phyloP scores from a whole-genome alignment of 1,140 invertebrate genomes.

The Cydia pomonella region DNA sequence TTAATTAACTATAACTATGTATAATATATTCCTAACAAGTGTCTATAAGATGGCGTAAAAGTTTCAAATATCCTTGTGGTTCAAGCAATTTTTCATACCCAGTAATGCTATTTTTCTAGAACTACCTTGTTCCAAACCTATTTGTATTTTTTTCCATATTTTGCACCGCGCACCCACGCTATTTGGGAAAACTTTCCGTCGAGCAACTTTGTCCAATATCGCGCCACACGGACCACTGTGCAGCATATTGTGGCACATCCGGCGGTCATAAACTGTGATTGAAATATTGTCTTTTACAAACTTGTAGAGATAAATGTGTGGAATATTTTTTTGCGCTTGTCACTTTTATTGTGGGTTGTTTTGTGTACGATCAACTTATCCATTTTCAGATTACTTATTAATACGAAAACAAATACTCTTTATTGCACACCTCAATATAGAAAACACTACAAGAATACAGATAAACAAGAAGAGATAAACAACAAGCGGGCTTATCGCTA shows the following conservation, averaged over 20 bases:
- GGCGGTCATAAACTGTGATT: constrained; percentile 9
- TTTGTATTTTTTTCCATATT: constrained; percentile 28
- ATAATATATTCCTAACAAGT: too few relatives aligned
- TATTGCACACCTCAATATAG: too few relatives aligned
- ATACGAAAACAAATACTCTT: too few relatives aligned
- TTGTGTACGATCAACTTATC: background rate
- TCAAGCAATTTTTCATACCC: too few relatives aligned
- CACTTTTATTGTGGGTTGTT: background rate
- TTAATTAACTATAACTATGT: too few relatives aligned
- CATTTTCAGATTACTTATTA: too few relatives aligned
- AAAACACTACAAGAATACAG: too few relatives aligned
- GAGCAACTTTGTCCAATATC: constrained; percentile 26
- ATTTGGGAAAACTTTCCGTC: background rate
- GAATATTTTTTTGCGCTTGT: background rate
- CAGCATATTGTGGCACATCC: background rate
- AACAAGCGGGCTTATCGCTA: too few relatives aligned
- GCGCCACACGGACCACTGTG: constrained; percentile 4
- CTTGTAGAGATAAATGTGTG: background rate
- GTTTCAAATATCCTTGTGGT: too few relatives aligned
- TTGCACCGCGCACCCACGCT: background rate
- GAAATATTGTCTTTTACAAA: constrained; percentile 21
- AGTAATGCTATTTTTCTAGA: background rate
- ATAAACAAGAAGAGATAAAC: too few relatives aligned
- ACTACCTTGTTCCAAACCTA: constrained; percentile 5
- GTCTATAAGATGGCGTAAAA: too few relatives aligned